Evolutionary conservation across 2,113 vertebrate genomes (phyloP).

Genomic region (Lepidothrix coronata): DNA sequence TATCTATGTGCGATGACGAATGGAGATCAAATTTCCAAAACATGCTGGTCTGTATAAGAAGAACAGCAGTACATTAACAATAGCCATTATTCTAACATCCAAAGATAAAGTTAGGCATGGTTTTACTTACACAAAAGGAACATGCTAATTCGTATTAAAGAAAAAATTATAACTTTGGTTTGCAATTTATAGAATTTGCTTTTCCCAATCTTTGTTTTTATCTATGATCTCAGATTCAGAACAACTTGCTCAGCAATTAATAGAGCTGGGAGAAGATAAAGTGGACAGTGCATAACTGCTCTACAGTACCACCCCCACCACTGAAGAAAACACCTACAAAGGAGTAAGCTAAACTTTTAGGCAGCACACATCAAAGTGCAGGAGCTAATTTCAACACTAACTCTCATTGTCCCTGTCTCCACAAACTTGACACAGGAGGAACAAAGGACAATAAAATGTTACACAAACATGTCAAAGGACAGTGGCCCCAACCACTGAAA

Average conservation of each 20-base stretch:
- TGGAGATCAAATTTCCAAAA: conserved; percentile 99
- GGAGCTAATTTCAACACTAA: background rate
- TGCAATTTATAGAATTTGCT: background rate
- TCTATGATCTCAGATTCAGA: background rate
- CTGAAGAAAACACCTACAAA: background rate
- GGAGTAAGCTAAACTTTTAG: background rate
- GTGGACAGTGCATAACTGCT: background rate
- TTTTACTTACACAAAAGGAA: background rate
- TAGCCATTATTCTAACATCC: background rate
- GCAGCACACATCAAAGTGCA: background rate
- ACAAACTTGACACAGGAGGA: background rate
- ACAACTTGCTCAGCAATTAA: background rate
- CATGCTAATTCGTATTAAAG: background rate
- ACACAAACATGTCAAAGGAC: background rate
- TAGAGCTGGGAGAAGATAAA: background rate
- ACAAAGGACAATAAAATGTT: background rate
- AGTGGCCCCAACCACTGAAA: background rate
- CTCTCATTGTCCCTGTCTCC: background rate
- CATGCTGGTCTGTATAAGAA: conserved; percentile 86
- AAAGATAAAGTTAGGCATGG: background rate
- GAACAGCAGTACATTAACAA: background rate
- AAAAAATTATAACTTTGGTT: background rate
- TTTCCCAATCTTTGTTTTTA: background rate
- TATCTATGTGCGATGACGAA: conserved; percentile 98
- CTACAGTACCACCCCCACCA: background rate